Evolutionary conservation across 2,797 vertebrate species (phyloP).

Genomic region (Hylomyscus alleni): DNA sequence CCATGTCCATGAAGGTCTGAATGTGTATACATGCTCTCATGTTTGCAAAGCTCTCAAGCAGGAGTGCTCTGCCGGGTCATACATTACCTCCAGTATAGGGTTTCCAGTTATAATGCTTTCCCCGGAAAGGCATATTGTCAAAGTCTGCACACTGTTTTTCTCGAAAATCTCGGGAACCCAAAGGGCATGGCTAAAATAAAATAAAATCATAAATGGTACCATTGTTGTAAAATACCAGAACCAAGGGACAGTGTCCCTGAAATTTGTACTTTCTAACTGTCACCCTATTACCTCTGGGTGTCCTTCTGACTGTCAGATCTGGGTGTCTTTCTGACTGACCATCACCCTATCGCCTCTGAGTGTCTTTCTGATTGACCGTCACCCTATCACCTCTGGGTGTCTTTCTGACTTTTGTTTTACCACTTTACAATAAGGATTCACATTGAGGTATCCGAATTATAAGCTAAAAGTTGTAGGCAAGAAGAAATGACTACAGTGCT

Average conservation of each 20-base stretch:
- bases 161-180: slow-evolving; percentile 96
- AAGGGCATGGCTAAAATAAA: slow-evolving; percentile 92
- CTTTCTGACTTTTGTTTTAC: slow-evolving; percentile 64
- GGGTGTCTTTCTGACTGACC: not conserved
- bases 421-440: slow-evolving; percentile 72
- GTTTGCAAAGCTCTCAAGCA: slow-evolving; percentile 70
- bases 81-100: slow-evolving; percentile 98
- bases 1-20: slow-evolving; percentile 34
- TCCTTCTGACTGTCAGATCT: not conserved
- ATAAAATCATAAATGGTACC: slow-evolving; percentile 78
- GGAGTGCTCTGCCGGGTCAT: slow-evolving; percentile 75
- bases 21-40: not conserved
- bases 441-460: slow-evolving; percentile 67
- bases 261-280: slow-evolving; percentile 58
- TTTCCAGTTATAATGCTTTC: slow-evolving; percentile 99
- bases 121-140: slow-evolving; percentile 98
- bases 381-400: not conserved
- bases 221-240: slow-evolving; percentile 80
- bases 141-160: slow-evolving; percentile 99
- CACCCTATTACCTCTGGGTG: slow-evolving; percentile 25
- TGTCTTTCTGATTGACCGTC: not conserved
- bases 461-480: slow-evolving; percentile 34
- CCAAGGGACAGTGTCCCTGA: slow-evolving; percentile 71
- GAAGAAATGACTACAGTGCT: slow-evolving; percentile 80
- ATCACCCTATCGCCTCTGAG: slow-evolving; percentile 30